phyloP scores from a whole-genome alignment of 2,888 invertebrate genomes.

The Nomada ruficornis region DNA sequence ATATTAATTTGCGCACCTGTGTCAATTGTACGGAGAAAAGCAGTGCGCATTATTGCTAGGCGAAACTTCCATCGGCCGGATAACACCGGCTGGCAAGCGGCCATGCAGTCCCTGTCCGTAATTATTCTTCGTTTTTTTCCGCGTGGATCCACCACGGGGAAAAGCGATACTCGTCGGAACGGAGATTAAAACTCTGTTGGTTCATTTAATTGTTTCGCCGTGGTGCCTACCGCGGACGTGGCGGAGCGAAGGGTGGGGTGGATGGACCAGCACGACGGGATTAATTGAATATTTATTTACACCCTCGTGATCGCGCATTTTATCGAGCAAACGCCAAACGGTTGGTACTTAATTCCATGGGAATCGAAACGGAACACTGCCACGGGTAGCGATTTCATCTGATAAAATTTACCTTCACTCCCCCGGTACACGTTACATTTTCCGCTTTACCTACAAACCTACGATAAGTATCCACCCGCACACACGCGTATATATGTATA shows the following conservation, averaged over 20 bases:
- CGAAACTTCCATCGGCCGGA: neutral
- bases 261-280: neutral
- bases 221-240: neutral
- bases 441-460: slow-evolving; percentile 43
- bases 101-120: neutral
- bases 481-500: too few species aligned
- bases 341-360: slow-evolving; percentile 25
- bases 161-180: neutral
- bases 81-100: neutral
- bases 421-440: slow-evolving; percentile 28
- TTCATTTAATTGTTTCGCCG: slow-evolving; percentile 39
- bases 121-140: slow-evolving; percentile 8
- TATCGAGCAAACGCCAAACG: neutral
- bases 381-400: neutral
- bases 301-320: slow-evolving; percentile 28
- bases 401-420: neutral
- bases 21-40: slow-evolving; percentile 30
- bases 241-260: neutral
- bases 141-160: neutral
- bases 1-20: slow-evolving; percentile 13
- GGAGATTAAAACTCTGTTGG: slow-evolving; percentile 32
- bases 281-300: slow-evolving; percentile 56
- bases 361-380: slow-evolving; percentile 11
- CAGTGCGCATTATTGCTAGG: neutral
- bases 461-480: slow-evolving; percentile 64